Evolutionary conservation across 2,797 vertebrate species (phyloP).

Genomic region (Enteromius unitaeniatus): DNA sequence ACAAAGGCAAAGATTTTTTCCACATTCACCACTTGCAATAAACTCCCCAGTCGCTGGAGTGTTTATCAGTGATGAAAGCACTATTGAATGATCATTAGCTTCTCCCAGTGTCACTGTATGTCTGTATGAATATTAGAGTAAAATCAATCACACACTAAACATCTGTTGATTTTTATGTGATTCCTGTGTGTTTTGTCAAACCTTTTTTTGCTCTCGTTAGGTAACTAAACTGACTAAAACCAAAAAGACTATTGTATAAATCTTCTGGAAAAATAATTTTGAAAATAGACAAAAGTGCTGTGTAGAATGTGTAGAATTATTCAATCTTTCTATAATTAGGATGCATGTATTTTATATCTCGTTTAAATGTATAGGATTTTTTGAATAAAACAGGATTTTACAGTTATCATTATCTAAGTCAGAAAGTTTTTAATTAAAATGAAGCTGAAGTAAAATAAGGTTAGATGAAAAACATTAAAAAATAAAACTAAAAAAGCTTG

Average conservation of each 20-base stretch:
- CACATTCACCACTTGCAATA: conserved; percentile 20
- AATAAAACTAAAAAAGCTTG: not conserved
- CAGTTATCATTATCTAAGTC: not conserved
- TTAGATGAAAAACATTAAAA: not conserved
- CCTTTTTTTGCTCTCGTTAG: not conserved
- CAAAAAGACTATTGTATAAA: not conserved
- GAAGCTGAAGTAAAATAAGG: not conserved
- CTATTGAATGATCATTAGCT: not conserved
- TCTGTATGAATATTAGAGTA: conserved; percentile 14
- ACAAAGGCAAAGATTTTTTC: not conserved
- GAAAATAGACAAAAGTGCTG: not conserved
- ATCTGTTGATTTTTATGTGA: conserved; percentile 9
- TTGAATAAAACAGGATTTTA: not conserved
- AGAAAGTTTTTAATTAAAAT: not conserved
- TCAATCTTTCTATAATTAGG: no score
- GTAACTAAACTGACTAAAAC: not conserved
- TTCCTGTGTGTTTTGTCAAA: not conserved
- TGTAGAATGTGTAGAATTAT: conserved; percentile 70
- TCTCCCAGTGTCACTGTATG: not conserved
- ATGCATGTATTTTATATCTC: not conserved
- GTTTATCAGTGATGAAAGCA: conserved; percentile 11
- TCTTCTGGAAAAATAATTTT: not conserved
- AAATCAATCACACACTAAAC: conserved; percentile 23
- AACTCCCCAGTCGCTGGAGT: not conserved
- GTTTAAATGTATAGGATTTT: not conserved